Base-by-base conservation (phyloP, 2,888 invertebrate species). In the Nycteola revayana region DNA sequence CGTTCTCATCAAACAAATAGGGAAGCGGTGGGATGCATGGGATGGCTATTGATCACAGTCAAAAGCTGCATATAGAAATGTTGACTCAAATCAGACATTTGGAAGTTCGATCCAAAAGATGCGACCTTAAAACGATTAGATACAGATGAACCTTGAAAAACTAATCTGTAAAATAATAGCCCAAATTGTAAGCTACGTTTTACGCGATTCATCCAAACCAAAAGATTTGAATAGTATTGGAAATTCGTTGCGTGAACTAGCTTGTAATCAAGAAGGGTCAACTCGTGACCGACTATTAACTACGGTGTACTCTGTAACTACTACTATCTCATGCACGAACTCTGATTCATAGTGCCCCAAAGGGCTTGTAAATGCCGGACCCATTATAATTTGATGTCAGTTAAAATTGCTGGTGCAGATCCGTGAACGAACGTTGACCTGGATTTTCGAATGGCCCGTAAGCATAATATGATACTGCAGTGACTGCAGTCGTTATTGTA, bases 241-340 rank as follows among this genome's bases (percentile, higher is more conserved):
- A 29, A 38, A 28, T 29, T 8, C 25, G 9, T 22, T 22, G 32
- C 38, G 39, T n/a, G n/a, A n/a, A n/a, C n/a, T n/a, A n/a, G n/a
- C n/a, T n/a, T 32, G 28, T 24, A 32, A 49, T 53, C 43, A 45
- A 40, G 42, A 46, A 54, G 47, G 56, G 54, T 57, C 60, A 61
- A 51, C 38, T 73, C 77, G 76, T 79, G 80, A 73, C 67, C 60
- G 57, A 65, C 66, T 75, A 77, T 77, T 76, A 49, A 63, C 59
- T 52, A 67, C 65, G 66, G 67, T 58, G 48, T 43, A 48, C 41
- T 53, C 49, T 42, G 43, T 40, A 53, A 49, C 46, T 44, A 43
- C 43, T 57, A 50, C 46, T 52, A 58, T 60, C 55, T 49, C 60
- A 64, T 61, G 66, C 70, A 73, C 67, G 70, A 79, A 63, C 65